Evolutionary conservation across 2,888 invertebrate species (phyloP).

Genomic region (Macrostomum cliftonense): DNA sequence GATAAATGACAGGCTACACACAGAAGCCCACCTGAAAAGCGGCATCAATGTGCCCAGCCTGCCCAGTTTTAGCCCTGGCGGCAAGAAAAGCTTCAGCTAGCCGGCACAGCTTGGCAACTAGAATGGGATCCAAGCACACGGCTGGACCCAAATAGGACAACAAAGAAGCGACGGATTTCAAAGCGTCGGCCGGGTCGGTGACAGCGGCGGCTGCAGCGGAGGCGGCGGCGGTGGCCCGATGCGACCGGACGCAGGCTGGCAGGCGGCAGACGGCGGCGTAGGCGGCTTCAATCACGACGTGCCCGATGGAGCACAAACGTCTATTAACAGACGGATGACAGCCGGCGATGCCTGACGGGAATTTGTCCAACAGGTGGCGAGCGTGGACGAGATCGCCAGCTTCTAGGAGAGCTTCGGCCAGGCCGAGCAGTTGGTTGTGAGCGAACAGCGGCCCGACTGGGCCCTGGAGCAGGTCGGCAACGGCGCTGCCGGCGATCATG

Average conservation of each 20-base stretch:
- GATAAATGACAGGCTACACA: too few relatives aligned
- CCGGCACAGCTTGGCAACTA: conserved; percentile 64
- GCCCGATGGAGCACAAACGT: conserved; percentile 59
- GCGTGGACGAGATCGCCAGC: conserved; percentile 80
- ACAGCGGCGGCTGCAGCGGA: conserved; percentile 44
- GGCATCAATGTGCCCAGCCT: too few relatives aligned
- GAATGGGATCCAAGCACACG: conserved; percentile 60
- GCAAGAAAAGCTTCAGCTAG: conserved; percentile 41
- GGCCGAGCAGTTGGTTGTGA: conserved; percentile 73
- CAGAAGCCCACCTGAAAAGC: conserved; percentile 28
- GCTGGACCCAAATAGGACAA: conserved; percentile 66
- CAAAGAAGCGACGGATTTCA: conserved; percentile 62
- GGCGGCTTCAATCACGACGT: conserved; percentile 63
- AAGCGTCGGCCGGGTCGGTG: conserved; percentile 50
- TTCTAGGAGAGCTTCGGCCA: conserved; percentile 66
- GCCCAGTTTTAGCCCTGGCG: too few relatives aligned
- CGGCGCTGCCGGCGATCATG: not conserved
- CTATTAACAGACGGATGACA: conserved; percentile 58
- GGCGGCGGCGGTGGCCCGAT: conserved; percentile 28
- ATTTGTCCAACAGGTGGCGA: conserved; percentile 53
- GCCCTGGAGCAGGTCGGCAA: not conserved
- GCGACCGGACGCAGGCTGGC: not conserved
- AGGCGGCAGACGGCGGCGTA: conserved; percentile 44
- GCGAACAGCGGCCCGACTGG: not conserved
- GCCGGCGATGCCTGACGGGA: conserved; percentile 58